Evolutionary conservation across 1,140 invertebrate species (phyloP).

Genomic region (Cyphomyrmex costatus): DNA sequence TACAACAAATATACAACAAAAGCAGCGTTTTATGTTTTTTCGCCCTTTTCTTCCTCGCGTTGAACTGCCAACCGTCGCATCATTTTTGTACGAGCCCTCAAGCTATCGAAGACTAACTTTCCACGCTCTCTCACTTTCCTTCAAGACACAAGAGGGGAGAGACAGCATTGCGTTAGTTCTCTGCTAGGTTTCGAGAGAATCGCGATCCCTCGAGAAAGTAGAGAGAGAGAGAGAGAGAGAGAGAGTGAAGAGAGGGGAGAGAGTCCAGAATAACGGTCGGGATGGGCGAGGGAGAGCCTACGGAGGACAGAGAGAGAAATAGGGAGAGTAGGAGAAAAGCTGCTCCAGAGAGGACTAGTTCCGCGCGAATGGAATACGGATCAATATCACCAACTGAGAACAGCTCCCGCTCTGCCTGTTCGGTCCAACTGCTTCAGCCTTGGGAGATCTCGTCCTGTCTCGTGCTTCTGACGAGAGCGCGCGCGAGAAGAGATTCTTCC

Average conservation of each 20-base stretch:
- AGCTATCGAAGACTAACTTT: constrained; percentile 18
- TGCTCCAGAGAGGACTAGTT: constrained; percentile 58
- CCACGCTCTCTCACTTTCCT: constrained; percentile 21
- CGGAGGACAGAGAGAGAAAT: not conserved
- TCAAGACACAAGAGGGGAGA: not conserved
- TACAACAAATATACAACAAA: too few relatives aligned
- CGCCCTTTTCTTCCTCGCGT: not conserved
- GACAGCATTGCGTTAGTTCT: constrained; percentile 6
- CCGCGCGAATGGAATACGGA: constrained; percentile 67
- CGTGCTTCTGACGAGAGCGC: constrained; percentile 32
- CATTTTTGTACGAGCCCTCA: constrained; percentile 2
- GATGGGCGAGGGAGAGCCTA: not conserved
- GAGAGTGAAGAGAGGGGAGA: not conserved
- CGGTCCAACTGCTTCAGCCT: constrained; percentile 20
- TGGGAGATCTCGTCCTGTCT: constrained; percentile 19
- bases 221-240: not conserved
- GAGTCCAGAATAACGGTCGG: not conserved
- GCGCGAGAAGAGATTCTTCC: constrained; percentile 1
- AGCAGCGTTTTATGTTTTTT: not conserved
- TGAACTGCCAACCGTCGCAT: not conserved
- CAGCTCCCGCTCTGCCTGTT: constrained; percentile 24
- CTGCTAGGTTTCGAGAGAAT: not conserved
- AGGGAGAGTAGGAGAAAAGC: constrained; percentile 16
- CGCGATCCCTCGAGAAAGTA: not conserved
- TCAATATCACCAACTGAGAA: constrained; percentile 69